Base-by-base conservation (phyloP, 1,140 invertebrate species). In the Oryzaephilus surinamensis region DNA sequence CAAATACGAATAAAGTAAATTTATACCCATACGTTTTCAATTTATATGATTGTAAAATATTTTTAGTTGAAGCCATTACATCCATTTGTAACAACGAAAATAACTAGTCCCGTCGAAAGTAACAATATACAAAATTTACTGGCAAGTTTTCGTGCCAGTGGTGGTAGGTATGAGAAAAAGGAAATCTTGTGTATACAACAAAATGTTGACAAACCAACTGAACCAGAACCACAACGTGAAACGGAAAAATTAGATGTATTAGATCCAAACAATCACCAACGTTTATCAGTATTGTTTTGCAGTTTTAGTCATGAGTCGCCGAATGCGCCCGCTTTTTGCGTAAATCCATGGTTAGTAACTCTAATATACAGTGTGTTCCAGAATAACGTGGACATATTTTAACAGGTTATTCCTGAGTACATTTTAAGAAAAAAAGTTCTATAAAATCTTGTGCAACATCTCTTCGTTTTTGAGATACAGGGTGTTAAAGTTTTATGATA, bases 221-320 rank as follows among this genome's bases (percentile, higher is more conserved):
- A n/a, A n/a, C n/a, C 21, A 30, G 16, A 4, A 12, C 2, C 14
- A 17, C 6, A 13, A 13, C 3, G 14, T 30, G 15, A 38, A 38
- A 23, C 15, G 20, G 10, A 38, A 38, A 14, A 38, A 38, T 14
- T 31, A 38, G 93, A 97, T 63, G 87, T 88, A 14, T 64, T 97
- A 1, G 82, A 92, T 58, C 81, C 85, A 0, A 72, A 72, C 29
- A 83, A 83, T 61, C 94, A 97, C 64, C 94, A 98, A 66, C 65
- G 77, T 23, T 62, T 98, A 6, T 77, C 86, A 4, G 81, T 97
- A 17, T 66, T 97, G 17, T 92, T 97, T 58, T 96, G 90, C 56
- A 96, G 88, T 60, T 96, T 87, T 56, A 84, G 87, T 37, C 74
- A 75, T 43, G 76, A 78, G 27, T 87, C 84, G 0, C 68, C 74